Conservation (phyloP, 2,797 vertebrate genomes). For the Poeciliopsis infans region DNA sequence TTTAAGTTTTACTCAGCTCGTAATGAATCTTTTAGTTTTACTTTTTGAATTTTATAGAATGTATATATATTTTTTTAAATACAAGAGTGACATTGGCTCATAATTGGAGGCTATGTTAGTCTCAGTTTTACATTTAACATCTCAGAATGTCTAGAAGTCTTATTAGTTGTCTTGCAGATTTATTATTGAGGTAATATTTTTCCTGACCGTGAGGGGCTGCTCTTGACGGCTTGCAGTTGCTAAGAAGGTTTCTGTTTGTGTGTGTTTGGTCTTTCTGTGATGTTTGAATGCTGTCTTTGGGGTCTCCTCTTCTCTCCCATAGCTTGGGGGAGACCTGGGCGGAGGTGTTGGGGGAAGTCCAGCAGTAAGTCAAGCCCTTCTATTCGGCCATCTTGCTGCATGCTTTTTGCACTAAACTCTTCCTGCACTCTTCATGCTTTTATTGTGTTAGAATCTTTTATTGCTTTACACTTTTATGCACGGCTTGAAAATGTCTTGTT, state of each 20-base stretch:
- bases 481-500: not conserved
- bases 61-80: not conserved
- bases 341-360: conserved; percentile 99
- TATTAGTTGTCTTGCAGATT: conserved; percentile 21
- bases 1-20: not conserved
- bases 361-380: conserved; percentile 93
- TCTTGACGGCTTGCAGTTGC: conserved; percentile 62
- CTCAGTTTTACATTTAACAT: not conserved
- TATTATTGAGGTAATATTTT: conserved; percentile 26
- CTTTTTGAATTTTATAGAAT: conserved; percentile 7
- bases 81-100: not conserved
- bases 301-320: conserved; percentile 81
- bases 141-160: conserved; percentile 15
- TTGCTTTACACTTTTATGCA: not conserved
- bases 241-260: conserved; percentile 70
- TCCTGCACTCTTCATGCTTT: conserved; percentile 8
- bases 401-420: conserved; percentile 38
- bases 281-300: conserved; percentile 71
- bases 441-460: not conserved
- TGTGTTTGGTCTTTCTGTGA: conserved; percentile 61
- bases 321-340: conserved; percentile 99
- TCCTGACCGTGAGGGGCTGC: conserved; percentile 30
- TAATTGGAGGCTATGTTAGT: not conserved
- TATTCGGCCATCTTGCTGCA: conserved; percentile 71
- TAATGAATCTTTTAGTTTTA: not conserved